Percentiles rank a stretch among this genome's conserved stretches.
These are phyloP conservation scores for Ceratotherium simum DNA, from an alignment of 2,113 vertebrate species.

Conservation along the genomic window DNA sequence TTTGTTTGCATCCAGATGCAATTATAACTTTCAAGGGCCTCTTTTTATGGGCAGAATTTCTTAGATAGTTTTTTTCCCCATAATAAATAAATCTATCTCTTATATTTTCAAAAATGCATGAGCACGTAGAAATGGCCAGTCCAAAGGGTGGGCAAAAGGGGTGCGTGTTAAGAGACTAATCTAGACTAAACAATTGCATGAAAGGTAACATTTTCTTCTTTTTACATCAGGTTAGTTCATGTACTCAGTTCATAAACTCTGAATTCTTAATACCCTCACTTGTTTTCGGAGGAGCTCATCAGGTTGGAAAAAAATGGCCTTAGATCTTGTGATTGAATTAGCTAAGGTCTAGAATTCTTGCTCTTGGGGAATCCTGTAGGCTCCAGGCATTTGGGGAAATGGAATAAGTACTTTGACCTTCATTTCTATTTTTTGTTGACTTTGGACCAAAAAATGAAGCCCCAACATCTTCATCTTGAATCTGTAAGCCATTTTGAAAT, in stretches of 20 bases:
- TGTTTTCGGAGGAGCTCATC: not conserved
- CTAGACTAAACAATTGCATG: not conserved
- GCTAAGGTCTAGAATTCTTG: not conserved
- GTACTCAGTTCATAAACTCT: not conserved
- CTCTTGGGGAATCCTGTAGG: not conserved
- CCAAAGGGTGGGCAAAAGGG: not conserved
- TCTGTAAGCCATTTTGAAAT: slow-evolving; percentile 82
- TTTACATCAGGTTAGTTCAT: not conserved
- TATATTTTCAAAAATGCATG: not conserved
- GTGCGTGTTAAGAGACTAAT: not conserved
- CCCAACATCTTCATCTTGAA: not conserved
- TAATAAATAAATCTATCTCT: not conserved
- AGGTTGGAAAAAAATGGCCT: not conserved
- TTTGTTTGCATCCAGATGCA: not conserved
- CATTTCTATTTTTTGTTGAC: slow-evolving; percentile 33
- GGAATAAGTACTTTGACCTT: slow-evolving; percentile 32
- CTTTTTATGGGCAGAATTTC: not conserved
- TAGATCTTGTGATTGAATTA: not conserved
- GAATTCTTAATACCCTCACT: not conserved
- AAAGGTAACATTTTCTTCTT: not conserved
- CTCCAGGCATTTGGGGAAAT: not conserved
- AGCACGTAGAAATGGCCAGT: not conserved
- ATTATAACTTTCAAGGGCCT: not conserved
- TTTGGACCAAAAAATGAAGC: not conserved
- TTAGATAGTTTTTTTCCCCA: fast-evolving